Percentiles rank a stretch among this genome's conserved stretches.
Conservation (phyloP, 2,113 vertebrate species). For the Leucopsar rothschildi region DNA sequence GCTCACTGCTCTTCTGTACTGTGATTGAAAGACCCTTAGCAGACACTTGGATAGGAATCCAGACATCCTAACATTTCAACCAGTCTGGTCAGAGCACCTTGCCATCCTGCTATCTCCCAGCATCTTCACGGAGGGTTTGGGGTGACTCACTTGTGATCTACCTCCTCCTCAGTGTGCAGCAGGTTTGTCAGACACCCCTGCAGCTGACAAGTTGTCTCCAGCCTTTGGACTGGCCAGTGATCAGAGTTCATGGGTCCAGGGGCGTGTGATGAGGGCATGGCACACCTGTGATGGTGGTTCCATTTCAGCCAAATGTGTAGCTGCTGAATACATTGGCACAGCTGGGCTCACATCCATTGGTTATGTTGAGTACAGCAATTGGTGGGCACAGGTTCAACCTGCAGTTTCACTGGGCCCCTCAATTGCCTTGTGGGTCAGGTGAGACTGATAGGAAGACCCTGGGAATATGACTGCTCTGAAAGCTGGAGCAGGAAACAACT, state of each 20-base stretch:
- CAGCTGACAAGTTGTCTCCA: neutral
- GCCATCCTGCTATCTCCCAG: neutral
- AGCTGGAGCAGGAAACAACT: neutral
- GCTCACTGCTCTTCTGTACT: neutral
- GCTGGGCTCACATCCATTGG: neutral
- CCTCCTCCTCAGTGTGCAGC: neutral
- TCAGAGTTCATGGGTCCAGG: neutral
- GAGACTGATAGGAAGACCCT: neutral
- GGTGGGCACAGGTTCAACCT: accelerated
- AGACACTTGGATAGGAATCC: neutral
- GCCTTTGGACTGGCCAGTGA: neutral
- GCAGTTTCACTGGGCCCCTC: accelerated
- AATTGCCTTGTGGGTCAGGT: neutral
- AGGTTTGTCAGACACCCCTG: neutral
- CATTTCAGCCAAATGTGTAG: neutral
- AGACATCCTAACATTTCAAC: neutral
- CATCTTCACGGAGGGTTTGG: neutral
- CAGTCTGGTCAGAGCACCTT: neutral
- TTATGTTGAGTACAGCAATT: neutral
- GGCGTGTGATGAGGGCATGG: neutral
- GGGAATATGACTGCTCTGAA: neutral
- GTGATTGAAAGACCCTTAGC: neutral
- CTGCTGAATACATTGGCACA: neutral
- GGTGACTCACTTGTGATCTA: accelerated
- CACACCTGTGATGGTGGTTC: neutral